These are phyloP conservation scores for Orycteropus afer DNA, from an alignment of 2,113 vertebrate species.

Conservation along the genomic window DNA sequence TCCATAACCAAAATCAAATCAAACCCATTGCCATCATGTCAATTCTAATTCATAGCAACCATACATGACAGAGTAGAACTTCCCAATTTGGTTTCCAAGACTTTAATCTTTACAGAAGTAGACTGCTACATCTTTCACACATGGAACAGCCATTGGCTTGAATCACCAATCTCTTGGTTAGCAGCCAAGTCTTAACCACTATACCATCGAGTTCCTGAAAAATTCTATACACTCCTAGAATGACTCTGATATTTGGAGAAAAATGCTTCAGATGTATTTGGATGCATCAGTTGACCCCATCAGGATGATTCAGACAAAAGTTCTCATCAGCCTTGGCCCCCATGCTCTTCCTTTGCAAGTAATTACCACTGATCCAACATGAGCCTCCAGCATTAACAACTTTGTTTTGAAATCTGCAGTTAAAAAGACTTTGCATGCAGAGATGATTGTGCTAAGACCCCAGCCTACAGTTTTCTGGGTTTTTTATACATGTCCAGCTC, in stretches of 20 bases:
- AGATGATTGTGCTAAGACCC: neutral
- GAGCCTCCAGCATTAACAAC: constrained; percentile 56
- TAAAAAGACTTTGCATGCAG: neutral
- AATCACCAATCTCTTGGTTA: neutral
- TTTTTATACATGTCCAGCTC: neutral
- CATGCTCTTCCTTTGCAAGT: neutral
- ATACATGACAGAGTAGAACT: neutral
- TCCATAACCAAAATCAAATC: neutral
- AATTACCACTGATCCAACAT: constrained; percentile 46
- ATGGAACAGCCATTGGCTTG: neutral
- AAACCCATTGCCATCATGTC: neutral
- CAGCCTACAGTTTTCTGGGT: neutral
- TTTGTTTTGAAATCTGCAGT: constrained; percentile 35
- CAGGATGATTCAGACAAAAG: constrained; percentile 9
- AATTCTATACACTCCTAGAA: neutral
- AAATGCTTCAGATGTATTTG: neutral
- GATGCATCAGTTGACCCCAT: neutral
- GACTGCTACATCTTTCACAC: neutral
- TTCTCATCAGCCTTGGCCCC: constrained; percentile 57
- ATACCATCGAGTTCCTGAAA: neutral
- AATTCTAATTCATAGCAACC: neutral
- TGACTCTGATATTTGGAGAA: constrained; percentile 4
- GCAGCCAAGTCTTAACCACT: neutral
- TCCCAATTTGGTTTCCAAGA: neutral
- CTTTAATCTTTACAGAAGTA: neutral